phyloP scores from a whole-genome alignment of 2,797 vertebrate genomes.

The Acrocephalus scirpaceus region DNA sequence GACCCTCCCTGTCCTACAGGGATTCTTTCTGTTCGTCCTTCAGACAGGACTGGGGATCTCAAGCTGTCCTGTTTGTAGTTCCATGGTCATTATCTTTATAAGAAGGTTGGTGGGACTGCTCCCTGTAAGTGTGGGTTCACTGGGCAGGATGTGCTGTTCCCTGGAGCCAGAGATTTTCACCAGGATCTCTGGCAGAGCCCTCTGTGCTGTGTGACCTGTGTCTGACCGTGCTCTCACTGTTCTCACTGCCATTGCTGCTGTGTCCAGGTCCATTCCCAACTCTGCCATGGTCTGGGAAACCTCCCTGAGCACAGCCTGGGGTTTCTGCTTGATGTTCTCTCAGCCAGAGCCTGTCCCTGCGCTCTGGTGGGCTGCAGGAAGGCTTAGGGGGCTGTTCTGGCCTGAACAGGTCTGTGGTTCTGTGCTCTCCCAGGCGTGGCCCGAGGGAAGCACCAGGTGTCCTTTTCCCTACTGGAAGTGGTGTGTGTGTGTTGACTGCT shows the following conservation, averaged over 20 bases:
- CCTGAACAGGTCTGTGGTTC: fast-evolving
- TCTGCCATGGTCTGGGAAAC: not conserved
- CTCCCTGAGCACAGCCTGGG: not conserved
- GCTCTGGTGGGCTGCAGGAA: not conserved
- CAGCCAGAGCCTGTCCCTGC: not conserved
- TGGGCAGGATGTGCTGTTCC: not conserved
- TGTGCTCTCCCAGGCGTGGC: not conserved
- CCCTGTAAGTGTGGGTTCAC: not conserved
- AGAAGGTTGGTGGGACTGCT: not conserved
- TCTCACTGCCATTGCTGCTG: not conserved
- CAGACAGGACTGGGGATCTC: not conserved
- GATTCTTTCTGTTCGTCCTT: not conserved
- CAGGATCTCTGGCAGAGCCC: not conserved
- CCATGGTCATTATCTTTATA: fast-evolving
- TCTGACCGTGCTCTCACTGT: not conserved
- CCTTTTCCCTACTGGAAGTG: not conserved
- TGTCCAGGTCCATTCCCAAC: not conserved
- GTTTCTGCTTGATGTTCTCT: not conserved
- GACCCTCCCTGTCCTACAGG: not conserved
- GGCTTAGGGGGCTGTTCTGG: not conserved
- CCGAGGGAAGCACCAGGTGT: fast-evolving
- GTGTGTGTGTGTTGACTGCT: not conserved
- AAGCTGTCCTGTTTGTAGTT: not conserved
- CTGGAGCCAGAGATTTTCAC: not conserved
- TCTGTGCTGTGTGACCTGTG: not conserved